phyloP scores from a whole-genome alignment of 1,140 invertebrate species.

The Nasonia longicornis region DNA sequence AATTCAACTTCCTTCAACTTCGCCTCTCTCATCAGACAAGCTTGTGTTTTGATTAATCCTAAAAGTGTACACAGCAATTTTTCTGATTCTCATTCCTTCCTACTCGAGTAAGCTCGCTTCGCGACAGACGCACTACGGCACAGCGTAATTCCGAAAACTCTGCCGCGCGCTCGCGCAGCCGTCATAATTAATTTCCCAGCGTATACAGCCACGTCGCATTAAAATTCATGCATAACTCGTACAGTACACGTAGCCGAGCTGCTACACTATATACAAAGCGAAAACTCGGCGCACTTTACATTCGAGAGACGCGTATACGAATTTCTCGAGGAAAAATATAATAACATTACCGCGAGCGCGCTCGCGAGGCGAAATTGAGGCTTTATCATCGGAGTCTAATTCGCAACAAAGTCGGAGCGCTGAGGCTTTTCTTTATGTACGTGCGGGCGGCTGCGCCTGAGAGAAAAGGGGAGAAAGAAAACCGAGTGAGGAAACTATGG shows the following conservation, averaged over 20 bases:
- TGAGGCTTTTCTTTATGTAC: slow-evolving; percentile 6
- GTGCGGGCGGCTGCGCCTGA: background rate
- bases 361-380: background rate
- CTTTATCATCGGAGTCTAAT: slow-evolving; percentile 21
- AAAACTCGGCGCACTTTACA: background rate
- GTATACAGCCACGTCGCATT: background rate
- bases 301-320: background rate
- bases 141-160: background rate
- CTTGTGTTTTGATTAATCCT: background rate
- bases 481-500: too few species aligned
- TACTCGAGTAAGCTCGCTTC: background rate
- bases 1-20: background rate
- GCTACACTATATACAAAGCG: background rate
- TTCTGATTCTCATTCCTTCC: background rate
- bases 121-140: too few species aligned
- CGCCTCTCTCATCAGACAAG: background rate
- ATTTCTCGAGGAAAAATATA: background rate
- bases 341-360: background rate
- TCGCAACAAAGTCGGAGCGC: background rate
- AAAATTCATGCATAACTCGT: slow-evolving; percentile 43
- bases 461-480: background rate
- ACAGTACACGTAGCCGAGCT: background rate
- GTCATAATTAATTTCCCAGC: background rate
- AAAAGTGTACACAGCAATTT: background rate
- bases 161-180: background rate